Base-by-base conservation (phyloP, 2,888 invertebrate species). In the Alentia gelatinosa region DNA sequence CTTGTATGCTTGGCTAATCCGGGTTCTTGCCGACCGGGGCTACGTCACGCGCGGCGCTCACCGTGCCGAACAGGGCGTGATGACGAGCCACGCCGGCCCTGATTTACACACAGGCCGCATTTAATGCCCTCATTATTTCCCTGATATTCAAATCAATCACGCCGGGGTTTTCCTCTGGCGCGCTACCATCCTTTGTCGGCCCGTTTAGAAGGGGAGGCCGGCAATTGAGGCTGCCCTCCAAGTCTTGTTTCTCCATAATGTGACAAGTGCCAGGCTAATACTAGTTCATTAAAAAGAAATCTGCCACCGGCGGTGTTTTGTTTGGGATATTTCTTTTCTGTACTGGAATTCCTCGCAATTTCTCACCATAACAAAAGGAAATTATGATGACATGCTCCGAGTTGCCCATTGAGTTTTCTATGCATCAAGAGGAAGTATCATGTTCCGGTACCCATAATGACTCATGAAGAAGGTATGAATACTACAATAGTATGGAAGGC, bases 121-220 rank as follows among this genome's bases (percentile, higher is more conserved):
- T 86, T 86, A 86, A 86, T 86, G 86, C 42, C 86, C 47, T 86
- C 86, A 86, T 86, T 86, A 86, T 86, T 86, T 50, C 50, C 86
- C 86, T 79, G 79, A 86, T 86, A 86, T 86, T 50, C 86, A 86
- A 86, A 86, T 86, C 86, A 86, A 86, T 86, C 79, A 79, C 79
- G 39, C 79, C 35, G 37, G 12, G 74, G 33, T 74, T 33, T 74
- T 26, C 74, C 74, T 74, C 74, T 33, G 19, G 33, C n/a, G 74
- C n/a, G 74, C 19, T n/a, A n/a, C 56, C 74, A 74, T 74, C 74
- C 74, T 74, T 74, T 74, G 74, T 74, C 30, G 19, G 30, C n/a
- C 26, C 74, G 74, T 74, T 74, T 74, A 74, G 74, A 74, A n/a
- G n/a, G 74, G 74, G 30, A 74, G 74, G 74, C 30, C 74, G 26